Evolutionary conservation across 2,888 invertebrate species (phyloP).

Genomic region (Trisateles emortualis): DNA sequence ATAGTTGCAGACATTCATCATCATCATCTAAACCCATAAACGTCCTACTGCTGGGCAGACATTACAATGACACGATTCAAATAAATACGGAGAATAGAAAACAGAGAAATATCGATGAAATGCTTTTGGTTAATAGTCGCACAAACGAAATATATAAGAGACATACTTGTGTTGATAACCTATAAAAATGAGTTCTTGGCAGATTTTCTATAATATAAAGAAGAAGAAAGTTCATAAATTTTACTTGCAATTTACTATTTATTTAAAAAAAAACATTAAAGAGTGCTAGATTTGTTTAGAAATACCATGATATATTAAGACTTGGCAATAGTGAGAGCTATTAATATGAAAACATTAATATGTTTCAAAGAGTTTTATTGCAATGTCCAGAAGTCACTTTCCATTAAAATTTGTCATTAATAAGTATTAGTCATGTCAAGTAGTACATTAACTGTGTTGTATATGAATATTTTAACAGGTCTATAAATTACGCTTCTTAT

Average conservation of each 20-base stretch:
- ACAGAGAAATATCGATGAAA: no score
- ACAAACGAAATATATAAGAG: no score
- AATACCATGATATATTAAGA: background rate
- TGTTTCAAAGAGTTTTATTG: conserved; percentile 16
- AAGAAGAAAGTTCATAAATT: no score
- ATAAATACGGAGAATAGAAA: no score
- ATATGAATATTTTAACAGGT: conserved; percentile 1
- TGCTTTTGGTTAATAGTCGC: no score
- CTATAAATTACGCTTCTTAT: background rate
- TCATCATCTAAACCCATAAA: no score
- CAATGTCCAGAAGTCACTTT: conserved; percentile 16
- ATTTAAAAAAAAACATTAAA: background rate
- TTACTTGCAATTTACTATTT: no score
- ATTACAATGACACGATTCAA: background rate
- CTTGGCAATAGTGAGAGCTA: conserved; percentile 12
- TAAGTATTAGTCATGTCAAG: conserved; percentile 14
- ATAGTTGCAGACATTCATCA: background rate
- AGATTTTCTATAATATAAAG: no score
- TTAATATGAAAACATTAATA: conserved; percentile 19
- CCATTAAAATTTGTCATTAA: conserved; percentile 16
- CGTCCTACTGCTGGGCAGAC: no score
- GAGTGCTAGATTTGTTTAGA: background rate
- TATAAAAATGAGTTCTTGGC: no score
- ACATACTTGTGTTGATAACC: no score
- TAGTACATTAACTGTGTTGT: conserved; percentile 5